A percentile compares a stretch with the other conserved stretches of the same genome.
phyloP scores from a whole-genome alignment of 2,113 vertebrate genomes.

The Eudyptes chrysolophus region DNA sequence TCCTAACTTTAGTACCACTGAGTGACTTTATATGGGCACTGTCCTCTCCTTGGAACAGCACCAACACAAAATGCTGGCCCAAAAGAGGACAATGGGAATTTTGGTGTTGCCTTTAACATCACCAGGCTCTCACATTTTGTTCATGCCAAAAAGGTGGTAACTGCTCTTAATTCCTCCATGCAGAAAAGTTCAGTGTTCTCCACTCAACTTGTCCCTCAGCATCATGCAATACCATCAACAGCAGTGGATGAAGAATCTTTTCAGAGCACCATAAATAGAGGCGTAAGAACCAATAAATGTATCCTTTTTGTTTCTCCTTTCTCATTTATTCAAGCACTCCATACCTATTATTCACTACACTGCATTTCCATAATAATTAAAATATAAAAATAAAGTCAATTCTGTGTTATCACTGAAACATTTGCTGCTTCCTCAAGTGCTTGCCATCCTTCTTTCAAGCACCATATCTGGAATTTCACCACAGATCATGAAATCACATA shows the following conservation, averaged over 20 bases:
- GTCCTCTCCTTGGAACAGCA: background rate
- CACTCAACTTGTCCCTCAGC: background rate
- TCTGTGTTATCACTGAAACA: background rate
- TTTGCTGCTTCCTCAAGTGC: background rate
- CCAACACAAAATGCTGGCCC: background rate
- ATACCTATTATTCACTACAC: background rate
- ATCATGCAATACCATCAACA: background rate
- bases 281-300: background rate
- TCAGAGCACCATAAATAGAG: background rate
- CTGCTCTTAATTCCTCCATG: background rate
- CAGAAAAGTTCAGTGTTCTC: background rate
- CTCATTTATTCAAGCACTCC: background rate
- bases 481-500: background rate
- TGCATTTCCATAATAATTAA: background rate
- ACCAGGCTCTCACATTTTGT: background rate
- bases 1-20: background rate
- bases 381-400: background rate
- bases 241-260: background rate
- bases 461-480: background rate
- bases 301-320: background rate
- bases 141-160: background rate
- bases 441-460: background rate
- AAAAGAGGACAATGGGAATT: background rate
- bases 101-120: background rate
- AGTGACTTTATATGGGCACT: background rate